Conservation (phyloP, 2,888 invertebrate genomes). For the Drosophila phalerata region DNA sequence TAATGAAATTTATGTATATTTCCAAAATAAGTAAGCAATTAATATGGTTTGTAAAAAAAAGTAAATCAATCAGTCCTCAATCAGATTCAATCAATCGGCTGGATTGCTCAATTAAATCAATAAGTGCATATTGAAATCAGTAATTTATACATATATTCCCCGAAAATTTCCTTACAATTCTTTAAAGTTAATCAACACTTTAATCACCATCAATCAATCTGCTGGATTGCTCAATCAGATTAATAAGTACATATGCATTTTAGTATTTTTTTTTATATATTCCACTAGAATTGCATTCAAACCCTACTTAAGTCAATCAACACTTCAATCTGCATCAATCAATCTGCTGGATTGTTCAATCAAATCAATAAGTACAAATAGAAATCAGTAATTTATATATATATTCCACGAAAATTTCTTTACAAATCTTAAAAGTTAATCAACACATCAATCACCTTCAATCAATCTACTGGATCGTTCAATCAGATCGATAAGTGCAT, state of each 20-base stretch:
- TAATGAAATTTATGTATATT: too few species aligned
- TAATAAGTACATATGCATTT: neutral
- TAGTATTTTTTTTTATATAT: too few species aligned
- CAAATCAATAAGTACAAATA: neutral
- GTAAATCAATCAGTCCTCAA: too few species aligned
- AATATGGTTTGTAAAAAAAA: too few species aligned
- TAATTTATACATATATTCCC: too few species aligned
- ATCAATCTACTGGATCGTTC: neutral
- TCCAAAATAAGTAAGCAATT: too few species aligned
- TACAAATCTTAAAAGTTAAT: neutral
- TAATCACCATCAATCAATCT: neutral
- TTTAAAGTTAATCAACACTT: neutral
- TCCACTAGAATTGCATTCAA: too few species aligned
- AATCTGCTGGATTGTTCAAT: neutral
- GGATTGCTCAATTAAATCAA: too few species aligned
- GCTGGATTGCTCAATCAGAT: neutral
- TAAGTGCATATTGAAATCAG: too few species aligned
- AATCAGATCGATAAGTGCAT: neutral
- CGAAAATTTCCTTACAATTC: too few species aligned
- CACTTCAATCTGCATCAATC: constrained; percentile 27
- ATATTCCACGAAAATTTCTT: neutral
- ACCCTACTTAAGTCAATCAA: neutral
- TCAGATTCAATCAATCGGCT: too few species aligned
- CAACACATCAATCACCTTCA: constrained; percentile 16
- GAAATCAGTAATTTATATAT: neutral